These are phyloP conservation scores for Pachypsylla venusta DNA, from an alignment of 1,140 invertebrate genomes.

Conservation along the genomic window DNA sequence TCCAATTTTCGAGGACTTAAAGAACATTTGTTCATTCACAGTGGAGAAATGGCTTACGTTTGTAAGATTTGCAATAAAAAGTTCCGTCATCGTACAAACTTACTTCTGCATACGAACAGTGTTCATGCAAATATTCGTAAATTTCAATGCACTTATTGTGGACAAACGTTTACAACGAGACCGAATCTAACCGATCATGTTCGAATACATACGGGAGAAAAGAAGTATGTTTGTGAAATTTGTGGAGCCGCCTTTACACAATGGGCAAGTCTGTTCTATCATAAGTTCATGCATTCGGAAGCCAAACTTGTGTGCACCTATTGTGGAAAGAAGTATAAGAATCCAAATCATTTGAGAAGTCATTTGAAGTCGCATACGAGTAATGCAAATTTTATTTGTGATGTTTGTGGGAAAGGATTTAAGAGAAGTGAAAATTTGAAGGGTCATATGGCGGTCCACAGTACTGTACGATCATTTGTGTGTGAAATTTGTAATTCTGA, in stretches of 20 bases:
- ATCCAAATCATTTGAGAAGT: not conserved
- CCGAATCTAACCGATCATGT: conserved; percentile 42
- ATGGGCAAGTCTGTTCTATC: conserved; percentile 55
- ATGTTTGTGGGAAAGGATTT: conserved; percentile 5
- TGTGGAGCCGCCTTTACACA: conserved; percentile 61
- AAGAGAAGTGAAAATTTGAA: not conserved
- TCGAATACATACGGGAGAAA: conserved; percentile 44
- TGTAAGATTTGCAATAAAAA: conserved; percentile 26
- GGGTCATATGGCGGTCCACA: conserved; percentile 16
- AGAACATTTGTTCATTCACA: not conserved
- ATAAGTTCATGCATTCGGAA: conserved; percentile 44
- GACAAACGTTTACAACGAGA: conserved; percentile 32
- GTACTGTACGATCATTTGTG: conserved; percentile 17
- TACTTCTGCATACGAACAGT: conserved; percentile 73
- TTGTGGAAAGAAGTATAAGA: not conserved
- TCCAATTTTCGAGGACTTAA: not conserved
- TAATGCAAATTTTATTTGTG: conserved; percentile 1
- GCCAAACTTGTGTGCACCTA: not conserved
- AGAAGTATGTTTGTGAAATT: conserved; percentile 47
- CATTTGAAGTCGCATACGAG: not conserved
- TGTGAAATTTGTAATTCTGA: conserved; percentile 31
- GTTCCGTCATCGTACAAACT: conserved; percentile 76
- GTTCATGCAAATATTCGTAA: conserved; percentile 23
- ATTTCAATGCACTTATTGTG: conserved; percentile 36
- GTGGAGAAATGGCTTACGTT: not conserved